Evolutionary conservation across 2,797 vertebrate species (phyloP).

Genomic region (Molossus alvarezi): DNA sequence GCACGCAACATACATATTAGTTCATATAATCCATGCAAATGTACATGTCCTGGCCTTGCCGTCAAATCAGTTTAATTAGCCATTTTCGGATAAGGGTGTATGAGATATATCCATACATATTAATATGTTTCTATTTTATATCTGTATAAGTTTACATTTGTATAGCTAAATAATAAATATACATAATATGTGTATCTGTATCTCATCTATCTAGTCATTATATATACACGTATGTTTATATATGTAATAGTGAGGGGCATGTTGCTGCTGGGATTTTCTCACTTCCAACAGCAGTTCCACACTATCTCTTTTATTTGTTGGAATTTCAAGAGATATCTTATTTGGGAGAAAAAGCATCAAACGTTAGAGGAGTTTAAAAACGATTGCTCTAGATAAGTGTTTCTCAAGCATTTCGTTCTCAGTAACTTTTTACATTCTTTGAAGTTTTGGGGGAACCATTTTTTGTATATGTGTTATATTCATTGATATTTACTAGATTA

Average conservation of each 20-base stretch:
- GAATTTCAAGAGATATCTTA: background rate
- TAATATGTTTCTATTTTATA: background rate
- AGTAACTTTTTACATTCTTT: background rate
- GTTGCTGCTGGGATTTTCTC: background rate
- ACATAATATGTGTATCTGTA: background rate
- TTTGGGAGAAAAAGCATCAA: background rate
- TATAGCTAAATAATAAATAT: background rate
- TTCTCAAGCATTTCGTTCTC: background rate
- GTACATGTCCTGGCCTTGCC: background rate
- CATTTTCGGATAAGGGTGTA: background rate
- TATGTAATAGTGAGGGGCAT: background rate
- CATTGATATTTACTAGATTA: background rate
- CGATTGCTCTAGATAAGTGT: background rate
- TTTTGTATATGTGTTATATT: background rate
- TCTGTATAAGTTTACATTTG: background rate
- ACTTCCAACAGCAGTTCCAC: background rate
- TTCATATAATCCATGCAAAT: background rate
- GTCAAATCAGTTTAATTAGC: background rate
- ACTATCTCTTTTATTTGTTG: background rate
- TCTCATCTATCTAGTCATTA: background rate
- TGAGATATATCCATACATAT: background rate
- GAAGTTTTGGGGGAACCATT: background rate
- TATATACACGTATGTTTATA: background rate
- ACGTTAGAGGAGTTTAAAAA: background rate
- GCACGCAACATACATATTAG: background rate